Conservation (phyloP, 2,113 vertebrate species). For the Neomonachus schauinslandi region DNA sequence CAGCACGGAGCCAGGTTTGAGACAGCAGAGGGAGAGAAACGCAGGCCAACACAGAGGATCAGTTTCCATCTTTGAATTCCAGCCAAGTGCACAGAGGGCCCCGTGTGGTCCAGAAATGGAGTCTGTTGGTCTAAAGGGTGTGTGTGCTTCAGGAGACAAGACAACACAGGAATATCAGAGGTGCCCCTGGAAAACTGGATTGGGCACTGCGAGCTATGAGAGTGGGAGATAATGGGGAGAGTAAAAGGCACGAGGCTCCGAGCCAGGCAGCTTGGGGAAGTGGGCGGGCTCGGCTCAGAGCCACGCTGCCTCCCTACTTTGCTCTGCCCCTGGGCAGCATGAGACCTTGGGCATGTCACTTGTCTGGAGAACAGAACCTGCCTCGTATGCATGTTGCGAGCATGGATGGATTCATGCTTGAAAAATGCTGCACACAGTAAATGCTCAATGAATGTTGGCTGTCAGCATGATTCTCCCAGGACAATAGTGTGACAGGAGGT, state of each 20-base stretch:
- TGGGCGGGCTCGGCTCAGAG: fast-evolving
- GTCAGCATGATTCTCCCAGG: background rate
- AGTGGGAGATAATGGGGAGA: background rate
- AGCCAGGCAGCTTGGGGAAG: background rate
- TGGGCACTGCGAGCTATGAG: background rate
- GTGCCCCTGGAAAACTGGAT: background rate
- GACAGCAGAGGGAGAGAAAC: background rate
- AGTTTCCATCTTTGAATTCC: background rate
- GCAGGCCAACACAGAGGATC: background rate
- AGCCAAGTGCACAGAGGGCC: background rate
- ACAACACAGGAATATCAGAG: background rate
- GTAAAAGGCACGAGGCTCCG: background rate
- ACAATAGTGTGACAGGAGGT: background rate
- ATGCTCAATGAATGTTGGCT: background rate
- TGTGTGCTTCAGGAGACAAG: background rate
- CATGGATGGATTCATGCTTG: too few species aligned
- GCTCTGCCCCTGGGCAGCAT: background rate
- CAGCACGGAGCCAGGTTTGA: background rate
- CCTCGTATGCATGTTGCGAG: background rate
- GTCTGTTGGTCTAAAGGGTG: background rate
- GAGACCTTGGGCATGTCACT: background rate
- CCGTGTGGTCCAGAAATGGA: background rate
- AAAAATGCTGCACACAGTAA: background rate
- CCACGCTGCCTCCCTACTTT: background rate
- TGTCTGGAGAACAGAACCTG: background rate